Conservation (phyloP, 2,113 vertebrate species). For the human (Homo sapiens) region GRCh38 chr16:80929001-80929500, state of each 20-base stretch:
- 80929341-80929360: background rate
- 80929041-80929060: background rate
- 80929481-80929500: background rate
- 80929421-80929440: background rate
- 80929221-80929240: background rate
- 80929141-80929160: background rate
- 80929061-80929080: fast-evolving
- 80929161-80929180: background rate
- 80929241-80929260: background rate
- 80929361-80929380: background rate
- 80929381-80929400: too few species aligned
- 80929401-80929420: background rate
- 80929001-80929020: background rate
- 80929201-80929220: background rate
- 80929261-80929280: background rate
- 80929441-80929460: background rate
- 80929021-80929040: too few species aligned
- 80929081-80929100: background rate
- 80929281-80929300: background rate
- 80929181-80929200: background rate
- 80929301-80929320: background rate
- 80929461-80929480: background rate
- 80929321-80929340: background rate
- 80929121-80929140: background rate
- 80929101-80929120: background rate